Conservation (phyloP, 2,113 vertebrate species). For the Mionectes macconnelli region DNA sequence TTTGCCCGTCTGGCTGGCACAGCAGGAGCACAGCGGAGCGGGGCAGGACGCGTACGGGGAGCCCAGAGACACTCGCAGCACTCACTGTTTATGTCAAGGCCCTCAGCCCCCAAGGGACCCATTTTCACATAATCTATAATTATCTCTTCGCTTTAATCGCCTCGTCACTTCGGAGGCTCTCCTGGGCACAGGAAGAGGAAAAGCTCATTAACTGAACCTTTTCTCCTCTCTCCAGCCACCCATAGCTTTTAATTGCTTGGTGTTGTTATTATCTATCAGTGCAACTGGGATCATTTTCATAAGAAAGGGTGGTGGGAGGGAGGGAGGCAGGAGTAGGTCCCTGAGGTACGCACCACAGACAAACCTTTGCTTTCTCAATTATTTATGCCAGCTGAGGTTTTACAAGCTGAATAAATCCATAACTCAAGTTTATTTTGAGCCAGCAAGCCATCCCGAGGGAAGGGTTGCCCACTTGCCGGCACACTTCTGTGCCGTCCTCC, state of each 20-base stretch:
- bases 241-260: constrained; percentile 92
- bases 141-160: constrained; percentile 86
- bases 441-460: constrained; percentile 60
- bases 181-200: constrained; percentile 81
- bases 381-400: constrained; percentile 88
- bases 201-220: constrained; percentile 96
- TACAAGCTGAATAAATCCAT: constrained; percentile 84
- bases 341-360: constrained; percentile 75
- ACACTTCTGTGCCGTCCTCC: constrained; percentile 42
- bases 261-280: constrained; percentile 88
- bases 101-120: constrained; percentile 70
- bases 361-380: constrained; percentile 86
- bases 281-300: constrained; percentile 86
- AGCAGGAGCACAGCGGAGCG: not conserved
- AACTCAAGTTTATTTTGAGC: constrained; percentile 82
- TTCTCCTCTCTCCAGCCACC: constrained; percentile 89
- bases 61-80: constrained; percentile 57
- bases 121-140: constrained; percentile 88
- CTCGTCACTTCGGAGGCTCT: constrained; percentile 79
- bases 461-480: constrained; percentile 73
- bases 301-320: constrained; percentile 78
- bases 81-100: constrained; percentile 75
- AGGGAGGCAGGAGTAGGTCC: constrained; percentile 72
- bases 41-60: constrained; percentile 43
- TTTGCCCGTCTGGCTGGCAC: constrained; percentile 30